Evolutionary conservation across 2,797 vertebrate species (phyloP).

Genomic region (Propithecus perrieri): DNA sequence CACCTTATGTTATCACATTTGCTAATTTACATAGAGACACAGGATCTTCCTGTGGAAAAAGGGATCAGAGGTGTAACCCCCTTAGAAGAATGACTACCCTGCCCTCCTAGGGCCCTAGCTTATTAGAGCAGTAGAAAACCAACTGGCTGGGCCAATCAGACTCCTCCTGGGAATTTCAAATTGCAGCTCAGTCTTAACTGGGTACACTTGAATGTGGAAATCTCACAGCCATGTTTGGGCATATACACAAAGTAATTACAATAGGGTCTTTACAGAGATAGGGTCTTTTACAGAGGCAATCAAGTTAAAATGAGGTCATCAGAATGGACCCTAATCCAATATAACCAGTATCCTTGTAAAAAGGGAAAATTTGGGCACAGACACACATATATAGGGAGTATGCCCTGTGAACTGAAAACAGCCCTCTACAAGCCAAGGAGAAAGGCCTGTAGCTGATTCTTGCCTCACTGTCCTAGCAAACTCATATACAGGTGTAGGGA

Average conservation of each 20-base stretch:
- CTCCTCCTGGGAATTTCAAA: neutral
- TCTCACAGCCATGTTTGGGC: neutral
- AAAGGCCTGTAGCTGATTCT: neutral
- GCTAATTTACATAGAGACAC: neutral
- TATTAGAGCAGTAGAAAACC: neutral
- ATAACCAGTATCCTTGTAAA: neutral
- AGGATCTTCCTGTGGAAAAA: neutral
- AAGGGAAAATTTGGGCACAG: neutral
- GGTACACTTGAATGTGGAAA: neutral
- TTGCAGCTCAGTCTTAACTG: neutral
- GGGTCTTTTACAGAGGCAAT: neutral
- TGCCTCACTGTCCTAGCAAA: neutral
- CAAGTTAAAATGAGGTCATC: conserved; percentile 1
- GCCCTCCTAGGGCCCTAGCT: neutral
- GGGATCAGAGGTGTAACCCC: neutral
- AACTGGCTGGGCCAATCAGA: neutral
- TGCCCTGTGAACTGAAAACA: neutral
- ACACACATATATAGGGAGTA: neutral
- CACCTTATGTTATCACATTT: neutral
- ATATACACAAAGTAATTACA: neutral
- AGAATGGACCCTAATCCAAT: neutral
- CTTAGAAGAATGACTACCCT: neutral
- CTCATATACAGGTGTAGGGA: neutral
- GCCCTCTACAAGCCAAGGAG: neutral
- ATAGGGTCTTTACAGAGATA: neutral